phyloP scores from a whole-genome alignment of 2,888 invertebrate genomes.

The Dicroscelio sp. region DNA sequence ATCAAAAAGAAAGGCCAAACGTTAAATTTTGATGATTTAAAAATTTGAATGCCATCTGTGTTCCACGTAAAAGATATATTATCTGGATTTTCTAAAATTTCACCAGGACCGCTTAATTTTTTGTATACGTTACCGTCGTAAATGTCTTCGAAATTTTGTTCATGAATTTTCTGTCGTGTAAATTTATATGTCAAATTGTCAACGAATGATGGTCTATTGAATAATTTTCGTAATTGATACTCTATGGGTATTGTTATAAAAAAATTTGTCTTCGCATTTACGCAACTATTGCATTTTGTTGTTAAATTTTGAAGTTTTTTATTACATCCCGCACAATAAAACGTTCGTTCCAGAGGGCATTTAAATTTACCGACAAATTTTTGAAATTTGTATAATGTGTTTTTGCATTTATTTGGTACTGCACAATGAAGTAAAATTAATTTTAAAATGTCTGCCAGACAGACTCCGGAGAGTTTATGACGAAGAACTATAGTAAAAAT shows the following conservation, averaged over 20 bases:
- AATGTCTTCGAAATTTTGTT: background rate
- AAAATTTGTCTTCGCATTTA: background rate
- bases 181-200: background rate
- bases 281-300: background rate
- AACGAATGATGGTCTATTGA: background rate
- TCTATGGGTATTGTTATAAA: background rate
- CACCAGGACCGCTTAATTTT: background rate
- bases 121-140: background rate
- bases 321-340: background rate
- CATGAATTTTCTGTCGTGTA: background rate
- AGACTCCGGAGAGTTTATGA: too few species aligned
- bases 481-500: too few species aligned
- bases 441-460: too few species aligned
- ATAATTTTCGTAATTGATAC: background rate
- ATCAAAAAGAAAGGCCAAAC: background rate
- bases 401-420: background rate
- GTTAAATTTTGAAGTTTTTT: background rate
- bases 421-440: background rate
- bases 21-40: background rate
- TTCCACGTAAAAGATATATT: constrained; percentile 23
- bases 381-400: background rate
- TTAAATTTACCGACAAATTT: background rate
- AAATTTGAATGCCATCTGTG: background rate
- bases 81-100: background rate
- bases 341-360: background rate